Evolutionary conservation across 2,113 vertebrate species (phyloP).

Genomic region (Oxyruncus cristatus): DNA sequence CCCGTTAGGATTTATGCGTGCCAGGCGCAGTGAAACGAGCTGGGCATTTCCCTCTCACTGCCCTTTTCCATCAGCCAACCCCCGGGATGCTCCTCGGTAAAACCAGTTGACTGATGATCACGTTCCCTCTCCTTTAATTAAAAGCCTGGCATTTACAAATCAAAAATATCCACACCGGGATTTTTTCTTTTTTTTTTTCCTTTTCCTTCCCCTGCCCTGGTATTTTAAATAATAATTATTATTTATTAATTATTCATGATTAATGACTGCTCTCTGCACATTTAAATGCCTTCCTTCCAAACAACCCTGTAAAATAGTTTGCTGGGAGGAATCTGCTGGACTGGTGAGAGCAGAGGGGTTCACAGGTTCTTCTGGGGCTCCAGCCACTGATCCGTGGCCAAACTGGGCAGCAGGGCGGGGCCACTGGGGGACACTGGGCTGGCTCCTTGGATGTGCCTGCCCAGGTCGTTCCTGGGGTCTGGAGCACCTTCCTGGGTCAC

Average conservation of each 20-base stretch:
- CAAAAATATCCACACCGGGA: slow-evolving; percentile 6
- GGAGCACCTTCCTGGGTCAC: background rate
- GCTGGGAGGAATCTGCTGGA: background rate
- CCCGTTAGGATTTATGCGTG: background rate
- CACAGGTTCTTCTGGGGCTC: background rate
- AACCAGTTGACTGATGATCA: background rate
- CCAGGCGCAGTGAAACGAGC: background rate
- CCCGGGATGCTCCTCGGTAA: background rate
- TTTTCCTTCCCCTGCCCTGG: background rate
- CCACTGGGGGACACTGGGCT: background rate
- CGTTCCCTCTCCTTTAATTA: slow-evolving; percentile 1
- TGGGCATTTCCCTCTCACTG: background rate
- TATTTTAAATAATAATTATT: slow-evolving; percentile 46
- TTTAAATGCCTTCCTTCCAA: background rate
- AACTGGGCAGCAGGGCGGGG: background rate
- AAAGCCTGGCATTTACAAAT: slow-evolving; percentile 24
- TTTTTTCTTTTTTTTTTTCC: background rate
- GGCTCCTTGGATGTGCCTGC: background rate
- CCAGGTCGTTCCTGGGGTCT: background rate
- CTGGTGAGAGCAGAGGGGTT: background rate
- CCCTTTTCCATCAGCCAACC: background rate
- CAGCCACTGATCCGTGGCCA: background rate
- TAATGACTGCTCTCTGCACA: background rate
- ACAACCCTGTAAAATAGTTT: background rate
- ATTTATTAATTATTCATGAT: slow-evolving; percentile 37